phyloP scores from a whole-genome alignment of 2,113 vertebrate genomes.

The Paramisgurnus dabryanus region DNA sequence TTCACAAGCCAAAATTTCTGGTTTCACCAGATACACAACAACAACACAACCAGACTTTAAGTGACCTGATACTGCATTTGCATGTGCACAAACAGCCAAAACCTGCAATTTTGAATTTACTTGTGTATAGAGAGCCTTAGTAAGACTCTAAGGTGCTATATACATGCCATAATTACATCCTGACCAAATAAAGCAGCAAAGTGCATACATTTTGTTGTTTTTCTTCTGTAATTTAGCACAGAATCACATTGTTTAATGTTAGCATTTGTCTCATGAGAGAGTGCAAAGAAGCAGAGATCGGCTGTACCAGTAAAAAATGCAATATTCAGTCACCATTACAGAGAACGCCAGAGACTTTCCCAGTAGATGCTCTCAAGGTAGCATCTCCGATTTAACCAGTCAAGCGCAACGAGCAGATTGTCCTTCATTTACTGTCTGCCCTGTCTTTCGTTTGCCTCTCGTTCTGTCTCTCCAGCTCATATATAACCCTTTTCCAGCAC shows the following conservation, averaged over 20 bases:
- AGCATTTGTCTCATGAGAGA: background rate
- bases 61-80: too few species aligned
- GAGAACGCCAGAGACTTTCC: constrained; percentile 58
- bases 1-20: too few species aligned
- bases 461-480: background rate
- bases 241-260: constrained; percentile 9
- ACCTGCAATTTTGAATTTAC: too few species aligned
- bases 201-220: background rate
- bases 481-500: constrained; percentile 24
- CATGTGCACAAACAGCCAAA: too few species aligned
- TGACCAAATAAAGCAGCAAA: background rate
- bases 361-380: constrained; percentile 66
- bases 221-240: constrained; percentile 5
- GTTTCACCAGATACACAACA: too few species aligned
- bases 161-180: background rate
- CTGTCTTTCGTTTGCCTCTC: constrained; percentile 53
- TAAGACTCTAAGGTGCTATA: background rate
- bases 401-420: constrained; percentile 67
- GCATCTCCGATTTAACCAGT: constrained; percentile 70
- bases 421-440: constrained; percentile 71
- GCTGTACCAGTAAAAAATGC: constrained; percentile 41
- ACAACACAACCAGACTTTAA: too few species aligned
- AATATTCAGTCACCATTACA: constrained; percentile 68
- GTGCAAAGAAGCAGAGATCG: background rate
- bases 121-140: too few species aligned